These are phyloP conservation scores for Butorides virescens DNA, from an alignment of 2,113 vertebrate species.

Conservation along the genomic window DNA sequence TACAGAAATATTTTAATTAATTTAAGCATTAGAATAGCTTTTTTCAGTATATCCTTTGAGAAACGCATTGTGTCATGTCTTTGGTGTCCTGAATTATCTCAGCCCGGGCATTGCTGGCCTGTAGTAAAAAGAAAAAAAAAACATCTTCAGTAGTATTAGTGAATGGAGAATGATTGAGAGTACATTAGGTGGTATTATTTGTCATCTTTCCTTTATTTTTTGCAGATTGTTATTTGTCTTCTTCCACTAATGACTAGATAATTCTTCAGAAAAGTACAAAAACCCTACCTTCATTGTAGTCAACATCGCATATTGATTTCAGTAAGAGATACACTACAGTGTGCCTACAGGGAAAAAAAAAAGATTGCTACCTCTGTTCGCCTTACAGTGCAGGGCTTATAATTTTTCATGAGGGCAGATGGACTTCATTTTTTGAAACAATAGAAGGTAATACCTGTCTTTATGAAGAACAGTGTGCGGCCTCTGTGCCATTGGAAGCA, in stretches of 20 bases:
- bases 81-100: neutral
- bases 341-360: neutral
- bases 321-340: neutral
- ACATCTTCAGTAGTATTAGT: neutral
- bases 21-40: neutral
- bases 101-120: neutral
- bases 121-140: neutral
- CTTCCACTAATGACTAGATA: neutral
- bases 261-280: neutral
- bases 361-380: neutral
- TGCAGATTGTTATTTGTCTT: neutral
- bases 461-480: neutral
- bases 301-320: neutral
- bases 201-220: neutral
- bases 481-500: neutral
- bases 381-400: neutral
- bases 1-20: neutral
- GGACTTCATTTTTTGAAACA: neutral
- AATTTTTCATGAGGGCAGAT: neutral
- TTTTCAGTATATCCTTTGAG: neutral
- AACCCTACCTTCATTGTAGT: neutral
- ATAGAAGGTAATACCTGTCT: neutral
- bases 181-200: neutral
- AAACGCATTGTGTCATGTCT: neutral
- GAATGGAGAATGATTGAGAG: neutral